Evolutionary conservation across 2,888 invertebrate genomes (phyloP), one percentile per base, ranked within the genome.

Genomic region (Micoletzkya japonica): DNA sequence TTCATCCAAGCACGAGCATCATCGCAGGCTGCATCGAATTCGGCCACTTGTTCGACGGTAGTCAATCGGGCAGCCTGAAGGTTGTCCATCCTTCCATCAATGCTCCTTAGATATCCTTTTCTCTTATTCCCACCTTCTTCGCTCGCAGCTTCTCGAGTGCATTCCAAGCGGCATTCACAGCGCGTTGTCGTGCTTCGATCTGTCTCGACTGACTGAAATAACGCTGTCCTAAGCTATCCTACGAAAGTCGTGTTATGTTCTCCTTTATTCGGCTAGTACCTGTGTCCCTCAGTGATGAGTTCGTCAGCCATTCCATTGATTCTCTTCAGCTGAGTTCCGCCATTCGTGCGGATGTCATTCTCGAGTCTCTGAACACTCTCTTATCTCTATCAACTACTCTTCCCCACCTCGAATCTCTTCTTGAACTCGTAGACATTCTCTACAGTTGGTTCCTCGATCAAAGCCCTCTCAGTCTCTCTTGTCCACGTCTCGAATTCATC

Each of bases 401-500:
- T 30, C 32, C 64, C n/a, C 74, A 91, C 91, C 89, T 96, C 95
- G 86, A 95, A 96, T 87, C 95, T 95, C 85, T 94, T 90, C 87
- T 93, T 93, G 36, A 94, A 94, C 54, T 92, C 93, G 80, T 94
- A 94, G 17, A 96, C 94, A 80, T 92, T 93, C 76, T 95, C 94
- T 20, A 90, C 90, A 0, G 91, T 90, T 74, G 95, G 94, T 63
- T 93, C 92, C 3, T 91, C 89, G 57, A 91, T 88, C 69, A 95
- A 88, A 88, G 95, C 90, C 84, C 91, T 91, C 86, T 95, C 95
- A 79, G 95, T 95, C 52, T 96, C 96, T 82, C 91, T 92, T 87
- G 96, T 94, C 96, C 97, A 98, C 80, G 72, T 91, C 87, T 96
- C 95, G 86, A 98, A 95, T 87, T 95, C 95, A 83, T 96, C 95